Evolutionary conservation across 2,797 vertebrate genomes (phyloP), one percentile per base, ranked within the genome.

Genomic region (Holocentrus rufus): DNA sequence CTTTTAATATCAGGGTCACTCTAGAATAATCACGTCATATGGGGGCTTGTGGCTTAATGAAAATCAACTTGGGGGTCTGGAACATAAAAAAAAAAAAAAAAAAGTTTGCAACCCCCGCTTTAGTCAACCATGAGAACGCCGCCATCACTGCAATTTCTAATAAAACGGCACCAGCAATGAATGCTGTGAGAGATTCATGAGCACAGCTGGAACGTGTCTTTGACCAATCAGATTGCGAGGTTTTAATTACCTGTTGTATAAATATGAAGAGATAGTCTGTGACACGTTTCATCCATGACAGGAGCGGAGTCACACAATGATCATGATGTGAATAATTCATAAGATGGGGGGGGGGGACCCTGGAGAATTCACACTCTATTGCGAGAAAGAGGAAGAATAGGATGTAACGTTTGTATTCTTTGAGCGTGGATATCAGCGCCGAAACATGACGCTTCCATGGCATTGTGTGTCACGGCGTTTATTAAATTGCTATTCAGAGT

Each of bases 261-360:
- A 50, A 47, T 47, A 47, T 42, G 72, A 72, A 18, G 14, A 69
- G 71, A 81, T 31, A 34, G 65, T 56, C 7, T 55, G 67, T 36
- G 66, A 62, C 34, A 74, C 60, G 64, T 65, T 74, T 54, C 30
- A 14, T 77, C 62, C 63, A 64, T 31, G 62, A 66, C 52, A 50
- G 65, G 54, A 67, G 42, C 25, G 30, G 56, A 72, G 65, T 54
- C 55, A 61, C 72, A 17, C 25, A 44, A 31, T 64, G 25, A 47
- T 79, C 49, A 66, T n/a, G 44, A 58, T 56, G 68, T 85, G 72
- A 86, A 85, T 85, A 76, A 84, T 76, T 81, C n/a, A 83, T 74
- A 34, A 20, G 36, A 10, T 31, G 47, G 25, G 39, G 36, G 36
- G 23, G 44, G 58, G 63, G 53, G 27, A 57, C 49, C 49, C 7